phyloP scores from a whole-genome alignment of 2,888 invertebrate genomes.

The Hetaerina titia region DNA sequence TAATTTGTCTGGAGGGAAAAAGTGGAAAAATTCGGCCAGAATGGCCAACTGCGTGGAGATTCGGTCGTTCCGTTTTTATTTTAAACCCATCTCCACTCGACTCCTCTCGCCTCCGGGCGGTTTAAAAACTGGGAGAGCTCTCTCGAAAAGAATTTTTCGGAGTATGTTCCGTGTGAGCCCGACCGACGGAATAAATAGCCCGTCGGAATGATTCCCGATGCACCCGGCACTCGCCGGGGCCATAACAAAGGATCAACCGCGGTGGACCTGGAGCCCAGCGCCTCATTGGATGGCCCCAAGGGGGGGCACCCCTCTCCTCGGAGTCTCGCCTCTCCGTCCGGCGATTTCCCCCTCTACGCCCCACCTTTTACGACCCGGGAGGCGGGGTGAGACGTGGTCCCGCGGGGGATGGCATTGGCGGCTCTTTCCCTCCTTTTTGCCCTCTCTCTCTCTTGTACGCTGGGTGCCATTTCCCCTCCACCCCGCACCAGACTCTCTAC shows the following conservation, averaged over 20 bases:
- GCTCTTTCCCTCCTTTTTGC: background rate
- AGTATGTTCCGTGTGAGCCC: background rate
- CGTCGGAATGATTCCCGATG: slow-evolving; percentile 10
- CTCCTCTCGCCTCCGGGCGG: background rate
- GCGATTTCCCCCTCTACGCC: no score
- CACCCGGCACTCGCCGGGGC: background rate
- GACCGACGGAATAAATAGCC: background rate
- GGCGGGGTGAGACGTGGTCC: no score
- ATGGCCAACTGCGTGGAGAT: background rate
- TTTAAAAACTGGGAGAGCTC: background rate
- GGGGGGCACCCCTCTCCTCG: no score
- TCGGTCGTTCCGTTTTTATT: background rate
- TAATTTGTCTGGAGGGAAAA: background rate
- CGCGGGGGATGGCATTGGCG: no score
- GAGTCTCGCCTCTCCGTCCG: no score
- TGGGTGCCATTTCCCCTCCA: background rate
- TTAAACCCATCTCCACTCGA: background rate
- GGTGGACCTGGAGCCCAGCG: background rate
- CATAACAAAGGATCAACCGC: slow-evolving; percentile 28
- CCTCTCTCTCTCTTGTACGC: background rate
- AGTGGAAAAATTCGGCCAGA: background rate
- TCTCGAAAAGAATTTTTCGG: background rate
- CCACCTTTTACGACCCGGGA: no score
- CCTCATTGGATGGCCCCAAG: background rate
- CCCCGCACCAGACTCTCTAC: no score